Evolutionary conservation across 37 sponge, comb jelly and placozoan species (phyloP).

Genomic region (Eunapius fragilis): DNA sequence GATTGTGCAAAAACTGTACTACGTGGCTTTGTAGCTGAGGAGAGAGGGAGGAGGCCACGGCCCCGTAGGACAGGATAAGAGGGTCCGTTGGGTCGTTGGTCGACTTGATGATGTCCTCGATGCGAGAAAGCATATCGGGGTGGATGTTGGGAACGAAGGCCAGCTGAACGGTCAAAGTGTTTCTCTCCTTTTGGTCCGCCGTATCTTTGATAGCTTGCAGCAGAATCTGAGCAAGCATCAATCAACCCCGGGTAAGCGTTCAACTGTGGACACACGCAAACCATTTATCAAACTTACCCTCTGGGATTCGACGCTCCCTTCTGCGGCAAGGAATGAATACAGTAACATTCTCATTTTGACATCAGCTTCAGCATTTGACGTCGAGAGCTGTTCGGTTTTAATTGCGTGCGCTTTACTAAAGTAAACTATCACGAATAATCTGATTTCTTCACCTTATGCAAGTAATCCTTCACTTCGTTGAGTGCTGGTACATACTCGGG

Average conservation of each 20-base stretch:
- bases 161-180: not conserved
- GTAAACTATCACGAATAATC: too few species aligned
- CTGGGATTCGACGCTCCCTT: slow-evolving; percentile 30
- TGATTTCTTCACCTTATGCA: slow-evolving; percentile 24
- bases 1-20: not conserved
- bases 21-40: not conserved
- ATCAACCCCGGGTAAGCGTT: not conserved
- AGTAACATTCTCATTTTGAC: slow-evolving; percentile 25
- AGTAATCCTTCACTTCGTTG: slow-evolving; percentile 21
- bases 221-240: not conserved
- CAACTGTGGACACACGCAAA: not conserved
- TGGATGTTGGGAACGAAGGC: slow-evolving; percentile 4
- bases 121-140: not conserved
- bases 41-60: slow-evolving; percentile 9
- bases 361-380: not conserved
- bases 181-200: not conserved
- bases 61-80: slow-evolving; percentile 31
- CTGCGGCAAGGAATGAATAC: slow-evolving; percentile 41
- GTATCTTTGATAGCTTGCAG: not conserved
- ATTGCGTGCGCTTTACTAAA: too few species aligned
- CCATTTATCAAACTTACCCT: slow-evolving; percentile 12
- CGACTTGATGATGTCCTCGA: slow-evolving; percentile 6
- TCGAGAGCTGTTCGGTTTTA: not conserved
- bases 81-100: not conserved
- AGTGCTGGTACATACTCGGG: slow-evolving; percentile 25